Conservation (phyloP, 2,797 vertebrate genomes). For the Crocodylus rhombifer region DNA sequence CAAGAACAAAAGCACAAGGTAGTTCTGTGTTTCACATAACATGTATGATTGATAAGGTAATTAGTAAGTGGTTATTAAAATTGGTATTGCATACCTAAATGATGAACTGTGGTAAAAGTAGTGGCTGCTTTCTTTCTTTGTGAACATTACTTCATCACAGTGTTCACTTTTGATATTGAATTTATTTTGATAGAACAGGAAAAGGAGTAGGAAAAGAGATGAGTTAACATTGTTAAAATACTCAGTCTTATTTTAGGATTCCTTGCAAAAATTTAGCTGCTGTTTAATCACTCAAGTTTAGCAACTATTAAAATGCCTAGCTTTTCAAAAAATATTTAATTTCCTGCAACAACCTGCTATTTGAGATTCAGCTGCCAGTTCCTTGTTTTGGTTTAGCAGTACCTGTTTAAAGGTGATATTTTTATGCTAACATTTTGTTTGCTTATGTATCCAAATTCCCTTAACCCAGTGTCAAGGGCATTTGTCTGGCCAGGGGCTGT, state of each 20-base stretch:
- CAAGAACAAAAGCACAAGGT: constrained; percentile 26
- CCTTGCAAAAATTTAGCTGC: constrained; percentile 16
- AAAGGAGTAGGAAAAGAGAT: constrained; percentile 50
- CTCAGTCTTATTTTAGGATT: constrained; percentile 24
- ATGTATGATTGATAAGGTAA: constrained; percentile 31
- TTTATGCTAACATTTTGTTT: neutral
- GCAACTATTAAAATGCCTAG: neutral
- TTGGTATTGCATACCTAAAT: constrained; percentile 15
- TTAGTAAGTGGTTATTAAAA: constrained; percentile 48
- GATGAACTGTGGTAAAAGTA: constrained; percentile 33
- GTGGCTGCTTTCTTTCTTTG: constrained; percentile 15
- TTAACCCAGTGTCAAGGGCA: neutral
- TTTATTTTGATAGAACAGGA: constrained; percentile 28
- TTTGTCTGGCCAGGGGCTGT: no score
- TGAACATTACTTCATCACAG: neutral
- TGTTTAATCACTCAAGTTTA: constrained; percentile 6
- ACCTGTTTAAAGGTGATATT: neutral
- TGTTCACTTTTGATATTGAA: constrained; percentile 34
- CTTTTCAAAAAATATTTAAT: neutral
- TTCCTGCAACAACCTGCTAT: neutral
- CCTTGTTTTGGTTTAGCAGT: neutral
- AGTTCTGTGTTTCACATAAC: constrained; percentile 40
- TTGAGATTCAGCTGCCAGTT: neutral
- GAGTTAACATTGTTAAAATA: constrained; percentile 54
- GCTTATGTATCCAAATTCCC: neutral